Evolutionary conservation across 2,113 vertebrate species (phyloP).

Genomic region (Tricholaema leucomelas): DNA sequence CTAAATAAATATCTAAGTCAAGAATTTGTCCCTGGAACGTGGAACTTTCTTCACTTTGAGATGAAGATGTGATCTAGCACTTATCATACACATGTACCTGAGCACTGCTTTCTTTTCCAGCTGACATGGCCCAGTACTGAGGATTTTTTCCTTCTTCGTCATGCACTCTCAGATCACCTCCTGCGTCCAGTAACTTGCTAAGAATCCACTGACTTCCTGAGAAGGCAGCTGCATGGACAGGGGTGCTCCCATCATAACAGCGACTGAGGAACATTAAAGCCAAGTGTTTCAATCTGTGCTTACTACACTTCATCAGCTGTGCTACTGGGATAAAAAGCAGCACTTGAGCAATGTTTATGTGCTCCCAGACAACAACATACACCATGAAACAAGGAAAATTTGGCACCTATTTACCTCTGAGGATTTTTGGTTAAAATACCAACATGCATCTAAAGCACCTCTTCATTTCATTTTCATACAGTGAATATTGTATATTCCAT

Average conservation of each 20-base stretch:
- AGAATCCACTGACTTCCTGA: conserved; percentile 83
- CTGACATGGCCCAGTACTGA: conserved; percentile 78
- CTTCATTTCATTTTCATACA: background rate
- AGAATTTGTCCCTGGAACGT: background rate
- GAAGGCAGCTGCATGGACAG: conserved; percentile 86
- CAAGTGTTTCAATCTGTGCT: background rate
- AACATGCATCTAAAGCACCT: background rate
- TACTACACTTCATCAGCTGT: background rate
- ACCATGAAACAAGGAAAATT: rapidly evolving
- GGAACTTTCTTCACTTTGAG: background rate
- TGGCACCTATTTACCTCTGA: background rate
- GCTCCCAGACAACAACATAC: background rate
- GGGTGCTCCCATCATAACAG: conserved; percentile 84
- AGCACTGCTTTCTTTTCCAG: conserved; percentile 71
- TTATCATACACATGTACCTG: conserved; percentile 54
- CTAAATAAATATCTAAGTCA: background rate
- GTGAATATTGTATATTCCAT: background rate
- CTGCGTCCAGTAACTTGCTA: conserved; percentile 81
- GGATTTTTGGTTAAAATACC: background rate
- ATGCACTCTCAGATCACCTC: conserved; percentile 85
- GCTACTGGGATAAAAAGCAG: background rate
- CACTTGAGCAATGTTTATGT: rapidly evolving
- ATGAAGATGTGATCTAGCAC: background rate
- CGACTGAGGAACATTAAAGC: conserved; percentile 66
- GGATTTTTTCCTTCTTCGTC: conserved; percentile 78